phyloP scores from a whole-genome alignment of 2,797 vertebrate genomes.

The Megaceryle alcyon region DNA sequence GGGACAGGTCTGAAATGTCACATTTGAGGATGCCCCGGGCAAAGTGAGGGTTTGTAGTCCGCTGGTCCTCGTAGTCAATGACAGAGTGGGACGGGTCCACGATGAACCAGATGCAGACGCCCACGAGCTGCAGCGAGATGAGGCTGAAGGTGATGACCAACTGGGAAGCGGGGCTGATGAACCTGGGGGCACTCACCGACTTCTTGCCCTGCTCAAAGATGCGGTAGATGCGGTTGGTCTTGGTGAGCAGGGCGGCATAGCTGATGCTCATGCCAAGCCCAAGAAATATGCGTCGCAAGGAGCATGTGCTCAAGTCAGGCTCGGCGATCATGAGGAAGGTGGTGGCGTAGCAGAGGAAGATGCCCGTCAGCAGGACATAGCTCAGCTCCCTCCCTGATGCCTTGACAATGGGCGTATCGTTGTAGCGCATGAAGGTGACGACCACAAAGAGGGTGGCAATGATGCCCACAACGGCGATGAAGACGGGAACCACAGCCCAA shows the following conservation, averaged over 20 bases:
- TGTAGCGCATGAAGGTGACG: conserved; percentile 92
- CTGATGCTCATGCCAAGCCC: conserved; percentile 97
- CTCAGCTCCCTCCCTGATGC: conserved; percentile 95
- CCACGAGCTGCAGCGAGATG: conserved; percentile 93
- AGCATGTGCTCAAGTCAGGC: conserved; percentile 89
- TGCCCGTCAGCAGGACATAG: conserved; percentile 93
- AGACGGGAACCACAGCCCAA: conserved; percentile 93
- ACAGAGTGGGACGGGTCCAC: conserved; percentile 93
- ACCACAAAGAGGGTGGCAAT: conserved; percentile 92
- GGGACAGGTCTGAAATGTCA: conserved; percentile 95
- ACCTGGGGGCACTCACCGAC: conserved; percentile 91
- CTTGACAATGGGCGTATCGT: conserved; percentile 95
- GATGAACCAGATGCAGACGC: conserved; percentile 95
- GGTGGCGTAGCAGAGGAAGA: conserved; percentile 94
- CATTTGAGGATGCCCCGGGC: conserved; percentile 93
- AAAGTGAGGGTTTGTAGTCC: conserved; percentile 88
- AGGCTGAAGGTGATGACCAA: conserved; percentile 95
- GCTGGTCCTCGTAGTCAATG: conserved; percentile 96
- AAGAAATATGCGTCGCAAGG: conserved; percentile 91
- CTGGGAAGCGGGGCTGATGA: conserved; percentile 95
- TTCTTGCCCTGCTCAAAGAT: conserved; percentile 98
- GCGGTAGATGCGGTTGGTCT: conserved; percentile 97
- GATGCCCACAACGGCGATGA: conserved; percentile 91
- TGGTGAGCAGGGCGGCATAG: conserved; percentile 94
- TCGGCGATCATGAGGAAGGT: conserved; percentile 96